A percentile compares a stretch with the other conserved stretches of the same genome.
Conservation (phyloP, 2,888 invertebrate genomes). For the Ectropis crepuscularia region DNA sequence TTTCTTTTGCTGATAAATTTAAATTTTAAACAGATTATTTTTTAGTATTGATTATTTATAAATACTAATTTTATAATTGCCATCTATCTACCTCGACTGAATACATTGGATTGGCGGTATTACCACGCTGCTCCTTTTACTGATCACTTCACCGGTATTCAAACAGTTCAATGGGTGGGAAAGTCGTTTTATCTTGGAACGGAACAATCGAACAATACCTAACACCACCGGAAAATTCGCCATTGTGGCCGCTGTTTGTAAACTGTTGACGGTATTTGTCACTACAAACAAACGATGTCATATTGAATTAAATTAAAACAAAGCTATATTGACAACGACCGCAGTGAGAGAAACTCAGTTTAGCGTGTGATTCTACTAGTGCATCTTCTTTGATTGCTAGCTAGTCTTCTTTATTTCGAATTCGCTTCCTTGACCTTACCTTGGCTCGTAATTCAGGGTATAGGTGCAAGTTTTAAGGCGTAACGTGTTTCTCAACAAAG, state of each 20-base stretch:
- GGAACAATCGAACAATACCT: slow-evolving; percentile 47
- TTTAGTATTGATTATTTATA: too few species aligned
- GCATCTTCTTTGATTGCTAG: too few species aligned
- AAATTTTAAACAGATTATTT: too few species aligned
- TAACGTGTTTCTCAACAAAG: too few species aligned
- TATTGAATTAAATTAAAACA: slow-evolving; percentile 1
- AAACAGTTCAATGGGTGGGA: slow-evolving; percentile 42
- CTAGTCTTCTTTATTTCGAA: too few species aligned
- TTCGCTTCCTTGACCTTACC: neutral
- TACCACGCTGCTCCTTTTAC: neutral
- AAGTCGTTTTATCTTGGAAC: slow-evolving; percentile 41
- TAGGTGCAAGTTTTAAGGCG: neutral
- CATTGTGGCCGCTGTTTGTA: slow-evolving; percentile 57
- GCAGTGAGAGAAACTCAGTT: too few species aligned
- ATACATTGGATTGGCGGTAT: neutral
- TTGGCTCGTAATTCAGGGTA: neutral
- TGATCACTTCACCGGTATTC: slow-evolving; percentile 10
- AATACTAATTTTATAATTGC: too few species aligned
- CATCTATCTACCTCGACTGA: neutral
- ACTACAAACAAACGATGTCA: slow-evolving; percentile 37
- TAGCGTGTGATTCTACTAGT: too few species aligned
- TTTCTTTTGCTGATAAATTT: too few species aligned
- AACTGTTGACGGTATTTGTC: slow-evolving; percentile 38
- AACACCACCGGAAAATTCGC: slow-evolving; percentile 37
- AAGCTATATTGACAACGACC: too few species aligned